These are phyloP conservation scores for Thaumatotibia leucotreta DNA, from an alignment of 1,140 invertebrate genomes.

Conservation along the genomic window DNA sequence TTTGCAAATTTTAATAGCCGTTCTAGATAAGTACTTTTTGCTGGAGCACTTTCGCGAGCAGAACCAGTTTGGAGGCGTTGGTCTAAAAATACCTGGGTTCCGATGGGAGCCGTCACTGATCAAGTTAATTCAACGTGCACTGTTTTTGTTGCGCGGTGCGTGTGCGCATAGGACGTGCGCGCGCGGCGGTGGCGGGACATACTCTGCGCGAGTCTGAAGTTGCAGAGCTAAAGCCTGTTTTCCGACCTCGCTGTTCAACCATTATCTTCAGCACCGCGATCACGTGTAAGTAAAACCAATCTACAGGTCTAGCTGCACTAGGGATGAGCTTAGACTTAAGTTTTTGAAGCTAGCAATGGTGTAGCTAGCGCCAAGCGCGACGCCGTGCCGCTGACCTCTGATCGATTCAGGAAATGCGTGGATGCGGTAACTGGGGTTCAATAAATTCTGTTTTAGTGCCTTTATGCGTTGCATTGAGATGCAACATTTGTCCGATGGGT, in stretches of 20 bases:
- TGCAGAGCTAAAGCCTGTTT: not conserved
- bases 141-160: not conserved
- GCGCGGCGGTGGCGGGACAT: not conserved
- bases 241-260: not conserved
- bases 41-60: conserved; percentile 6
- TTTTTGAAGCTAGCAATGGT: not conserved
- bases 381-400: conserved; percentile 3
- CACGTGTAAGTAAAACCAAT: not conserved
- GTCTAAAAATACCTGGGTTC: conserved; percentile 8
- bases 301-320: not conserved
- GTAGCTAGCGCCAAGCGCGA: not conserved
- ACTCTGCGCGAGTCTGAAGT: not conserved
- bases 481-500: not conserved
- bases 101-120: conserved; percentile 1
- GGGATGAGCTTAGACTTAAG: not conserved
- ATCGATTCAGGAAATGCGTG: not conserved
- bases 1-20: not conserved
- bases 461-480: not conserved
- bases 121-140: not conserved
- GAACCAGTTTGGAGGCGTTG: conserved; percentile 1
- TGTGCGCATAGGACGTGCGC: not conserved
- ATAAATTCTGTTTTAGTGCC: not conserved
- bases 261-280: not conserved
- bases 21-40: not conserved
- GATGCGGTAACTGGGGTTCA: not conserved